Evolutionary conservation across 2,113 vertebrate species (phyloP).

Genomic region (Crocuta crocuta): DNA sequence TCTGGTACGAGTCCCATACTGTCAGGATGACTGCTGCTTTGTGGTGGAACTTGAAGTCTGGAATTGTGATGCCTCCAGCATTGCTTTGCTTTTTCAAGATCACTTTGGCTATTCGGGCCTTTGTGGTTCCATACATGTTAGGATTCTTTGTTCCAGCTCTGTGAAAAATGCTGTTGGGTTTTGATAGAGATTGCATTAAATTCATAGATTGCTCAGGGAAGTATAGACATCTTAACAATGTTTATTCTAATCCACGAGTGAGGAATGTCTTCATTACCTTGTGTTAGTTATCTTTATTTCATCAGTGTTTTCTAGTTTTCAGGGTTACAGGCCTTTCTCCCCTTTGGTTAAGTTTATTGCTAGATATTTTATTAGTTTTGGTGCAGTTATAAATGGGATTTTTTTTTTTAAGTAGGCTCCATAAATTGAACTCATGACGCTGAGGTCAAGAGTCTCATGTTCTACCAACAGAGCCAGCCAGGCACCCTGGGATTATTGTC

Average conservation of each 20-base stretch:
- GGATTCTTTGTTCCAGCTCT: neutral
- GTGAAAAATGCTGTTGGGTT: neutral
- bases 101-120: neutral
- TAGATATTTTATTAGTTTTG: neutral
- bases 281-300: neutral
- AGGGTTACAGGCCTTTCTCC: neutral
- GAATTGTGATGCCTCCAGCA: neutral
- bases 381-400: neutral
- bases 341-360: neutral
- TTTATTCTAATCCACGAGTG: neutral
- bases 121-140: neutral
- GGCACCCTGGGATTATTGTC: neutral
- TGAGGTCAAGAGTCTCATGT: too few species aligned
- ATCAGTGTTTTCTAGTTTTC: neutral
- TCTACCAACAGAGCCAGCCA: too few species aligned
- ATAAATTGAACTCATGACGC: too few species aligned
- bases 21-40: neutral
- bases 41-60: neutral
- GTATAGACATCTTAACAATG: neutral
- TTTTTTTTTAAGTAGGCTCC: too few species aligned
- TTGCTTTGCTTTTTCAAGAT: neutral
- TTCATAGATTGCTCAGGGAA: neutral
- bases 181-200: neutral
- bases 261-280: neutral
- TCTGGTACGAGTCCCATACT: neutral